These are phyloP conservation scores for Phaetusa simplex DNA, from an alignment of 2,113 vertebrate species.

Conservation along the genomic window DNA sequence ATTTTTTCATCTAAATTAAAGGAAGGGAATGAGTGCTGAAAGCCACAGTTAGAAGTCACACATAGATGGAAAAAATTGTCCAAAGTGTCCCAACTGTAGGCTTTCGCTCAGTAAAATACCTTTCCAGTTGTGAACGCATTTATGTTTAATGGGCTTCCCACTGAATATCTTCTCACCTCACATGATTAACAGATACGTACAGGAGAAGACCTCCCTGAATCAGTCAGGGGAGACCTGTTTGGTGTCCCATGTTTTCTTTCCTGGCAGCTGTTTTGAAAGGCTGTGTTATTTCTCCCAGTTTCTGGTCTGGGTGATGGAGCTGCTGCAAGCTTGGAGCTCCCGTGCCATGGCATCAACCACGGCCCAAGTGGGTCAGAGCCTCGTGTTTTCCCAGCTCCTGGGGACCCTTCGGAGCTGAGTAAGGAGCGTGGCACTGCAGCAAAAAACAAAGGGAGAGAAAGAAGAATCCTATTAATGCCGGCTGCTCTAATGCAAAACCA, in stretches of 20 bases:
- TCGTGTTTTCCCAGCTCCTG: not conserved
- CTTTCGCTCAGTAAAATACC: not conserved
- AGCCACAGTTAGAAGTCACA: not conserved
- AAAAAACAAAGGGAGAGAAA: not conserved
- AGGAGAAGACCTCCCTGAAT: not conserved
- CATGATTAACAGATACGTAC: not conserved
- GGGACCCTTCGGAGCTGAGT: not conserved
- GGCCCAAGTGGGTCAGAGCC: not conserved
- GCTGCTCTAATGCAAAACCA: not conserved
- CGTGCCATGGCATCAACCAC: fast-evolving
- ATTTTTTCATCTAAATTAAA: not conserved
- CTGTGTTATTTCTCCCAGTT: not conserved
- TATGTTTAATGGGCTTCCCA: not conserved
- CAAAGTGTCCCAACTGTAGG: not conserved
- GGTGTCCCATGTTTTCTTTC: too few species aligned
- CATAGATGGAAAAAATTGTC: not conserved
- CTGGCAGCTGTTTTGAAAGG: not conserved
- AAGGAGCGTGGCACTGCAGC: not conserved
- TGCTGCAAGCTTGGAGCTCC: not conserved
- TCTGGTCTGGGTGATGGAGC: not conserved
- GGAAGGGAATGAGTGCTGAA: not conserved
- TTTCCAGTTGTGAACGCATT: fast-evolving
- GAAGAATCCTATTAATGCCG: not conserved
- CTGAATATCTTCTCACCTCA: not conserved
- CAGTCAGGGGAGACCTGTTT: not conserved